Conservation (phyloP, 2,888 invertebrate genomes). For the Anthophora plumipes region DNA sequence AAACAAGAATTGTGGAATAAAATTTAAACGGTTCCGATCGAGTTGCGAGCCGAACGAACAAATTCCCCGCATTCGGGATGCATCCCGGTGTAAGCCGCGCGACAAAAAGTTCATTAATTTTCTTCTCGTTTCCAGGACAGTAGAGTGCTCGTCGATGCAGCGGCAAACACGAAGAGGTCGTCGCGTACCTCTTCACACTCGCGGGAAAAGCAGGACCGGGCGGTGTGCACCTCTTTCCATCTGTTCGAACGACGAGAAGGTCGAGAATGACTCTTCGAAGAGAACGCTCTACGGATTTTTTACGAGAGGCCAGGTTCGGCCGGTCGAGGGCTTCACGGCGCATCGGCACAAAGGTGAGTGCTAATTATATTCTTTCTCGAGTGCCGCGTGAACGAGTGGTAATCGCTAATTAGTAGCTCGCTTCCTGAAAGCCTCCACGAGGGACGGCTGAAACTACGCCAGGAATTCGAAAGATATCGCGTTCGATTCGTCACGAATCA, state of each 20-base stretch:
- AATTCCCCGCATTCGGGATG: background rate
- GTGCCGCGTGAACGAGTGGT: slow-evolving; percentile 74
- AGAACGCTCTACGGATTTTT: slow-evolving; percentile 65
- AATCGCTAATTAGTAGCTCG: slow-evolving; percentile 79
- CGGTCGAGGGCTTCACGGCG: slow-evolving; percentile 63
- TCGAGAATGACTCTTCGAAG: slow-evolving; percentile 69
- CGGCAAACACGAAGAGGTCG: slow-evolving; percentile 35
- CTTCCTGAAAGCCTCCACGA: slow-evolving; percentile 67
- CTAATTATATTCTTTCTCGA: slow-evolving; percentile 79
- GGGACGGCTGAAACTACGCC: slow-evolving; percentile 36
- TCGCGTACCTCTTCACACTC: slow-evolving; percentile 48
- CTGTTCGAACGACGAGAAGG: slow-evolving; percentile 51
- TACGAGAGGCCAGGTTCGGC: slow-evolving; percentile 65
- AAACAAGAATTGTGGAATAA: background rate
- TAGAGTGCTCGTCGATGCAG: slow-evolving; percentile 41
- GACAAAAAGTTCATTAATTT: slow-evolving; percentile 57
- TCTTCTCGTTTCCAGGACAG: slow-evolving; percentile 45
- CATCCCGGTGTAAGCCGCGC: background rate
- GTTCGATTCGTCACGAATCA: slow-evolving; percentile 36
- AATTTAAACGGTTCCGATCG: slow-evolving; percentile 47
- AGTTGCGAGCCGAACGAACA: slow-evolving; percentile 1
- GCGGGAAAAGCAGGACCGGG: slow-evolving; percentile 38
- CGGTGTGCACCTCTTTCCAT: slow-evolving; percentile 34
- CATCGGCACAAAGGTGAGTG: slow-evolving; percentile 72
- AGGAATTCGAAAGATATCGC: slow-evolving; percentile 33